phyloP scores from a whole-genome alignment of 2,113 vertebrate species.

The Xenopus borealis region DNA sequence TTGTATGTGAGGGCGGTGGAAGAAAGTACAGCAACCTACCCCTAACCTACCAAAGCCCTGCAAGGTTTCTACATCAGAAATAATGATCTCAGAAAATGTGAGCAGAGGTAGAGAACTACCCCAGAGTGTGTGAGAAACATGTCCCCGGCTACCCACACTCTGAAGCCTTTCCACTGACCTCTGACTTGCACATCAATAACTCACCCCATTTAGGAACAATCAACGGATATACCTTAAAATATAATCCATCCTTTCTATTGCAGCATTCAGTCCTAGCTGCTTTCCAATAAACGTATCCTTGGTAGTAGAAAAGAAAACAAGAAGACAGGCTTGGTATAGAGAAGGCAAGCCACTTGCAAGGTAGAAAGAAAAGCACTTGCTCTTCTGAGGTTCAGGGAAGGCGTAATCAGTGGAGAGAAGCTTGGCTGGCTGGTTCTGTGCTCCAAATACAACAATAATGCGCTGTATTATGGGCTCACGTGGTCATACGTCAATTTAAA shows the following conservation, averaged over 20 bases:
- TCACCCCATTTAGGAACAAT: conserved; percentile 96
- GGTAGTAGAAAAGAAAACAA: conserved; percentile 57
- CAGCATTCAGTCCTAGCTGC: conserved; percentile 68
- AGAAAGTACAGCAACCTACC: no score
- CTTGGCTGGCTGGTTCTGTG: conserved; percentile 80
- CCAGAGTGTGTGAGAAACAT: not conserved
- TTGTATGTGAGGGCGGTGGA: no score
- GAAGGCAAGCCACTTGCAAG: conserved; percentile 60
- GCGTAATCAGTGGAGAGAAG: conserved; percentile 83
- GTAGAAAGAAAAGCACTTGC: conserved; percentile 65
- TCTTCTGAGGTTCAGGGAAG: conserved; percentile 80
- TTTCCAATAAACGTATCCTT: conserved; percentile 70
- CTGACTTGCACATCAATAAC: conserved; percentile 84
- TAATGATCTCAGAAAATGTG: conserved; percentile 8
- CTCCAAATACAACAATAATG: conserved; percentile 90
- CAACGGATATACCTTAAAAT: conserved; percentile 99
- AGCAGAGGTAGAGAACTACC: not conserved
- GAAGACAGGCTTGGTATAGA: conserved; percentile 31
- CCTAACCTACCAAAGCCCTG: not conserved
- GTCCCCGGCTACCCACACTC: conserved; percentile 49
- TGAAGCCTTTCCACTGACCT: conserved; percentile 80
- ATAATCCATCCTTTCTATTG: conserved; percentile 93
- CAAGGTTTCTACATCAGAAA: conserved; percentile 48
- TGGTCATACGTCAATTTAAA: conserved; percentile 97
- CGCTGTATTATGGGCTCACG: conserved; percentile 91